Evolutionary conservation across 2,113 vertebrate genomes (phyloP).

Genomic region (Lepus timidus): DNA sequence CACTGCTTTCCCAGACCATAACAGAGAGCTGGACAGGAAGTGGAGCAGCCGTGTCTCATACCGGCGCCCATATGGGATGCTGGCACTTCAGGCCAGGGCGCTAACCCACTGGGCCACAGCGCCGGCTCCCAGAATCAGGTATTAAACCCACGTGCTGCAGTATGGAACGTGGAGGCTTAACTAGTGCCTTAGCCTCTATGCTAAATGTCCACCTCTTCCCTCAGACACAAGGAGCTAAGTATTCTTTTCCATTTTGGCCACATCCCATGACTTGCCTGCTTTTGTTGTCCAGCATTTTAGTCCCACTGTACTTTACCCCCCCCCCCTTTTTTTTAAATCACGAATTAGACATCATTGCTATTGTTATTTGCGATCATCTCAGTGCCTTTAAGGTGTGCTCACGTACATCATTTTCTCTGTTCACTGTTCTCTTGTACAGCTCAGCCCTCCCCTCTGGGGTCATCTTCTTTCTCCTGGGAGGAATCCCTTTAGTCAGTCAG

Average conservation of each 20-base stretch:
- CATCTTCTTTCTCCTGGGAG: neutral
- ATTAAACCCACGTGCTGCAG: too few relatives aligned
- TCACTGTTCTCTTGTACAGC: neutral
- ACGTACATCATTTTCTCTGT: neutral
- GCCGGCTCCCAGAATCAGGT: too few relatives aligned
- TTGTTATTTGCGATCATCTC: conserved; percentile 17
- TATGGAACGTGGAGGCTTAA: too few relatives aligned
- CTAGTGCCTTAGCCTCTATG: too few relatives aligned
- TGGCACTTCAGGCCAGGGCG: too few relatives aligned
- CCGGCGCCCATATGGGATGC: too few relatives aligned
- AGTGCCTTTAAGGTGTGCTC: neutral
- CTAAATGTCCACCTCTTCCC: too few relatives aligned
- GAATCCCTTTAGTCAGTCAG: neutral
- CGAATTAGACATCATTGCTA: neutral
- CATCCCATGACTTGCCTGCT: neutral
- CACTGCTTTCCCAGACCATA: too few relatives aligned
- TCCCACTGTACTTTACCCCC: neutral
- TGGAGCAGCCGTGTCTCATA: too few relatives aligned
- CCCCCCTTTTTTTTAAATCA: neutral
- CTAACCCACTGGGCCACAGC: too few relatives aligned
- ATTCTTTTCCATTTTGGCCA: neutral
- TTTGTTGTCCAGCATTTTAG: neutral
- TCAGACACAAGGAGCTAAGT: neutral
- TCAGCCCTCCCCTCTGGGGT: neutral
- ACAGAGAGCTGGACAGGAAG: too few relatives aligned